A percentile compares a stretch with the other conserved stretches of the same genome.
Evolutionary conservation across 2,888 invertebrate genomes (phyloP).

Genomic region (Ormyrus labotus): DNA sequence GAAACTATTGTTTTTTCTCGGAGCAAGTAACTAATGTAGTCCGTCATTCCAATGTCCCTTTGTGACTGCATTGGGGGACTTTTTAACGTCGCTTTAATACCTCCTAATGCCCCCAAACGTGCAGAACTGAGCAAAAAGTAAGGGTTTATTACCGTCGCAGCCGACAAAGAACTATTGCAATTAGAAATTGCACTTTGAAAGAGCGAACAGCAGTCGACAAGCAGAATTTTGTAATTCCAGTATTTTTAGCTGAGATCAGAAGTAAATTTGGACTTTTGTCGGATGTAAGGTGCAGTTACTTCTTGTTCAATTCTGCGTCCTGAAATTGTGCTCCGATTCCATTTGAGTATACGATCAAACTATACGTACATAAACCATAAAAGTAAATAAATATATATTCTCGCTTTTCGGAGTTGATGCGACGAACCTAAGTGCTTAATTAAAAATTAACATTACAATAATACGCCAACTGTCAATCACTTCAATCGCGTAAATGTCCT

Average conservation of each 20-base stretch:
- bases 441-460: constrained; percentile 47
- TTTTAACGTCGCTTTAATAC: constrained; percentile 34
- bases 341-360: constrained; percentile 42
- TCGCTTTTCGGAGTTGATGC: constrained; percentile 57
- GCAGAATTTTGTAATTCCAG: neutral
- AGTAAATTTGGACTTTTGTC: constrained; percentile 12
- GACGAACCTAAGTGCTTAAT: constrained; percentile 48
- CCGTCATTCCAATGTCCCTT: constrained; percentile 26
- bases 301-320: constrained; percentile 26
- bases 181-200: constrained; percentile 46
- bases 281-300: constrained; percentile 23
- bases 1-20: constrained; percentile 18
- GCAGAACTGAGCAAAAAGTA: constrained; percentile 32
- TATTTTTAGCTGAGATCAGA: neutral
- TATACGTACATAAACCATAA: constrained; percentile 29
- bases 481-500: constrained; percentile 29
- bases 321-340: constrained; percentile 44
- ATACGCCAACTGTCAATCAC: constrained; percentile 40
- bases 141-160: neutral
- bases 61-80: constrained; percentile 37
- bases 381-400: constrained; percentile 55
- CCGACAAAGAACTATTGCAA: constrained; percentile 39
- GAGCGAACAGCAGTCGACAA: neutral
- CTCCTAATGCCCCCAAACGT: constrained; percentile 42
- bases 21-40: constrained; percentile 32